phyloP scores from a whole-genome alignment of 2,113 vertebrate genomes.

The Apaloderma vittatum region DNA sequence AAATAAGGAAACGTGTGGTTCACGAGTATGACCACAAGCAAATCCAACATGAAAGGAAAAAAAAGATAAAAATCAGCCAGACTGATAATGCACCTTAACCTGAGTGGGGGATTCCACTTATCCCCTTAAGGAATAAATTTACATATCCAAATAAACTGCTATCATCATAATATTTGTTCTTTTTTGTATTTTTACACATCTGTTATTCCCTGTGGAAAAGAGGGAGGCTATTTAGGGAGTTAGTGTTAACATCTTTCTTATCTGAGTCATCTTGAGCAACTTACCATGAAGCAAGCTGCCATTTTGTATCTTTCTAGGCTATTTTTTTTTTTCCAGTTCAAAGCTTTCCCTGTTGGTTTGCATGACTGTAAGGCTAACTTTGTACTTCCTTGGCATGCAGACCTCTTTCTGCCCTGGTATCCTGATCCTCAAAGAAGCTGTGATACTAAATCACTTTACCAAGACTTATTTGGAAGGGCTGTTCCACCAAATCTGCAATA shows the following conservation, averaged over 20 bases:
- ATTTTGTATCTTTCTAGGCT: background rate
- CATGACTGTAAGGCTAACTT: background rate
- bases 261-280: background rate
- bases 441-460: background rate
- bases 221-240: background rate
- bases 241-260: background rate
- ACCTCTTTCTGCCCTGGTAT: background rate
- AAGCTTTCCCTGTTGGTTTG: background rate
- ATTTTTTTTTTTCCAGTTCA: background rate
- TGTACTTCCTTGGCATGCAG: background rate
- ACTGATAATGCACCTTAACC: background rate
- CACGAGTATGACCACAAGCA: background rate
- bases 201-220: background rate
- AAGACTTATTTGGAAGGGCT: background rate
- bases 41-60: background rate
- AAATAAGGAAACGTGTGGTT: background rate
- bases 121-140: background rate
- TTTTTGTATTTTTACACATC: background rate
- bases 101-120: background rate
- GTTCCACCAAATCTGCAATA: background rate
- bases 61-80: accelerated
- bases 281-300: background rate
- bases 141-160: background rate
- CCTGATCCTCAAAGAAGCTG: background rate
- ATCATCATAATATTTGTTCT: background rate